Evolutionary conservation across 1,140 invertebrate genomes (phyloP).

Genomic region (Penaeus indicus): DNA sequence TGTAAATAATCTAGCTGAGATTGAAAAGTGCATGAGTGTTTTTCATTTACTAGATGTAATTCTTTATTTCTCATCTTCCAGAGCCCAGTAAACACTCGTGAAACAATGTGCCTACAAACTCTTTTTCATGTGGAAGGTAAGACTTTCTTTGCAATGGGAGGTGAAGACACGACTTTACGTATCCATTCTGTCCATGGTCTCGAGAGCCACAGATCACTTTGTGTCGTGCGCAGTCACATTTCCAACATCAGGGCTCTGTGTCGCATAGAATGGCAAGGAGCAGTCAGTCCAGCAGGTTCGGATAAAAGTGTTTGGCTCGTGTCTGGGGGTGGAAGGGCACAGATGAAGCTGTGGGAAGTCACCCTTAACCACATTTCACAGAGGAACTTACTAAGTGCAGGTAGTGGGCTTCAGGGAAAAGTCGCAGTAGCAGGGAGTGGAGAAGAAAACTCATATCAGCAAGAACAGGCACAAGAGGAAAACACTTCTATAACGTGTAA

Average conservation of each 20-base stretch:
- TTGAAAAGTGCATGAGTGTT: too few species aligned
- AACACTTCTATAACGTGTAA: not conserved
- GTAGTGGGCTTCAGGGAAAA: too few species aligned
- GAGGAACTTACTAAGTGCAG: too few species aligned
- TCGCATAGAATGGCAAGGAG: not conserved
- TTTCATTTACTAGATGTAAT: too few species aligned
- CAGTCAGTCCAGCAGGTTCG: too few species aligned
- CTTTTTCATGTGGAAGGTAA: not conserved
- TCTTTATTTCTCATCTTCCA: too few species aligned
- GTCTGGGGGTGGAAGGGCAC: not conserved
- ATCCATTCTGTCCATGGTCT: conserved; percentile 28
- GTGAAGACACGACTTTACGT: conserved; percentile 52
- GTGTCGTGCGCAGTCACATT: conserved; percentile 48
- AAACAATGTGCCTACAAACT: conserved; percentile 35
- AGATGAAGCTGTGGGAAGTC: not conserved
- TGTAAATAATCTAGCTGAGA: too few species aligned
- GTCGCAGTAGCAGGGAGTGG: too few species aligned
- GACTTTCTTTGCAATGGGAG: conserved; percentile 32
- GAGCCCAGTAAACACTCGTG: conserved; percentile 39
- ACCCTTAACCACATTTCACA: too few species aligned
- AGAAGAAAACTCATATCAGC: too few species aligned
- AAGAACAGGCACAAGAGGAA: not conserved
- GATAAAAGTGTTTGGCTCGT: not conserved
- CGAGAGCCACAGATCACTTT: conserved; percentile 2
- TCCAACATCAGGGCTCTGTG: conserved; percentile 44